A percentile compares a stretch with the other conserved stretches of the same genome.
phyloP scores from a whole-genome alignment of 2,797 vertebrate genomes.

The Thaleichthys pacificus region DNA sequence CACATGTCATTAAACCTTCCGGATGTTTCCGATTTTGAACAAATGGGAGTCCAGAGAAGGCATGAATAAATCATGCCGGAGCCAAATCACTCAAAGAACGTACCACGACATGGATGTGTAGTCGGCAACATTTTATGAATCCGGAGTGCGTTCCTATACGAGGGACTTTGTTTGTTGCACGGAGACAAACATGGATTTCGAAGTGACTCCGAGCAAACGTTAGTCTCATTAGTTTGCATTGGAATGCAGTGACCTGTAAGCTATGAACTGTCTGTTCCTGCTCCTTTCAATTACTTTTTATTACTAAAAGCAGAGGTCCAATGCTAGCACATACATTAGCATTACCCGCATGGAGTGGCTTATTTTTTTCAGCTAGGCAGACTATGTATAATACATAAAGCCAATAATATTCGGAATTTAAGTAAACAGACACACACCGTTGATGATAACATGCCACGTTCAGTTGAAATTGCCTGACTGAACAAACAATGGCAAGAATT shows the following conservation, averaged over 20 bases:
- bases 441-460: conserved; percentile 18
- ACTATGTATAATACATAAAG: conserved; percentile 20
- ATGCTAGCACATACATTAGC: background rate
- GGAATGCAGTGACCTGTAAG: background rate
- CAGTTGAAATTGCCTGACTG: conserved; percentile 8
- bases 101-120: too few relatives aligned
- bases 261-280: background rate
- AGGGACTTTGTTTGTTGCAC: too few relatives aligned
- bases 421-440: conserved; percentile 28
- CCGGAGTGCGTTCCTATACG: too few relatives aligned
- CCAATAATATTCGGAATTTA: conserved; percentile 22
- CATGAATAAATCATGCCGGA: background rate
- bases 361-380: conserved; percentile 13
- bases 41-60: background rate
- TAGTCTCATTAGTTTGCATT: conserved; percentile 9
- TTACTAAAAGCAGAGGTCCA: background rate
- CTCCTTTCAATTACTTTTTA: conserved; percentile 1
- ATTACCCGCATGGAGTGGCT: conserved; percentile 15
- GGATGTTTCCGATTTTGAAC: conserved; percentile 1
- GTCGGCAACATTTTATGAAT: too few relatives aligned
- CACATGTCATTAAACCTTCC: background rate
- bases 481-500: conserved; percentile 30
- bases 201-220: conserved; percentile 6
- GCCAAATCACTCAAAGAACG: background rate
- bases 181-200: too few relatives aligned